A percentile compares a stretch with the other conserved stretches of the same genome.
phyloP scores from a whole-genome alignment of 2,797 vertebrate species.

The Holocentrus rufus region DNA sequence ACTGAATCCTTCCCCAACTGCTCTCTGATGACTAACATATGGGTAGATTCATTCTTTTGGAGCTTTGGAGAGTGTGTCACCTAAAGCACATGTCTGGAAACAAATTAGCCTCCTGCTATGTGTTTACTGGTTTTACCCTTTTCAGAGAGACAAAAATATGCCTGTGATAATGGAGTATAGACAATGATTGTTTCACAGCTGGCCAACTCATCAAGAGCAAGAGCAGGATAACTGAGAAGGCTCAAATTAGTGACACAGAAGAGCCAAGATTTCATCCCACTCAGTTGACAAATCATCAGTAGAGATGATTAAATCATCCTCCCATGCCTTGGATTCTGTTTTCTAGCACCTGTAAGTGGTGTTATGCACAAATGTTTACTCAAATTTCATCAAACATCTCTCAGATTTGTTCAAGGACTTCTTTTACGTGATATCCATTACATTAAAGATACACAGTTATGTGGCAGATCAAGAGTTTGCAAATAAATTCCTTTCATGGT shows the following conservation, averaged over 20 bases:
- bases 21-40: constrained; percentile 42
- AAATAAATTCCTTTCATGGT: neutral
- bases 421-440: neutral
- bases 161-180: constrained; percentile 3
- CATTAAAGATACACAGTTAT: neutral
- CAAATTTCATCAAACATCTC: neutral
- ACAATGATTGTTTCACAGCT: constrained; percentile 15
- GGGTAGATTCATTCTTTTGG: constrained; percentile 43
- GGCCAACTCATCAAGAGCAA: constrained; percentile 2
- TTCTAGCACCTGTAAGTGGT: neutral
- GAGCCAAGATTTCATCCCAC: neutral
- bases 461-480: neutral
- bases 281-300: neutral
- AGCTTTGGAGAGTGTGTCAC: constrained; percentile 23
- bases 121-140: constrained; percentile 28
- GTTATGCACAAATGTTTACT: neutral
- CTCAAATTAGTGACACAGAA: constrained; percentile 15
- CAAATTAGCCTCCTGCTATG: constrained; percentile 13
- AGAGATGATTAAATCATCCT: neutral
- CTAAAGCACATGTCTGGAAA: constrained; percentile 12
- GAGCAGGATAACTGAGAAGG: constrained; percentile 14
- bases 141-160: constrained; percentile 14
- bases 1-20: constrained; percentile 23
- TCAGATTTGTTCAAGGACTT: no score
- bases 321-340: neutral